Evolutionary conservation across 2,797 vertebrate genomes (phyloP).

Genomic region (Nyctalus aviator): DNA sequence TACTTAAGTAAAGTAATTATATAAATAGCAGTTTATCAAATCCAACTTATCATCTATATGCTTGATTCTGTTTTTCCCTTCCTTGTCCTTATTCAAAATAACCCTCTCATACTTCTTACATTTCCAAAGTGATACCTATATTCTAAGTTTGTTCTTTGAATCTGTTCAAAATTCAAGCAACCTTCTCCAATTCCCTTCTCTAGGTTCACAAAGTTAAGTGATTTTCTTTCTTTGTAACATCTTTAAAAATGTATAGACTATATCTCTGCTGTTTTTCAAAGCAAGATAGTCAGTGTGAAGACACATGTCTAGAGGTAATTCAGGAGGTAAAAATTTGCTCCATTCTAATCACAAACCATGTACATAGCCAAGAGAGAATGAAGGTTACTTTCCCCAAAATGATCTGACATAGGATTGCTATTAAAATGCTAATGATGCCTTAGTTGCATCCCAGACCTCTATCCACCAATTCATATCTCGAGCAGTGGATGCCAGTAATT

Average conservation of each 20-base stretch:
- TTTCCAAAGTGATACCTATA: neutral
- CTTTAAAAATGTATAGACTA: neutral
- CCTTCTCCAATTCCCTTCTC: neutral
- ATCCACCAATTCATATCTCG: neutral
- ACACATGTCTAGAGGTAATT: neutral
- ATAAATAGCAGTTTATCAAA: neutral
- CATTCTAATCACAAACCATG: neutral
- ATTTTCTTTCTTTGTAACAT: neutral
- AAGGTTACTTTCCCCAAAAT: neutral
- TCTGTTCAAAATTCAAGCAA: neutral
- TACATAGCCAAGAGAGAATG: neutral
- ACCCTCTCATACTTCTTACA: neutral
- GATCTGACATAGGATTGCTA: neutral
- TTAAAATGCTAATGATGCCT: neutral
- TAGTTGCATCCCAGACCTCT: neutral
- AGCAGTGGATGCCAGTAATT: neutral
- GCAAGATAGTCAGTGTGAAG: neutral
- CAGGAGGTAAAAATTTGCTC: neutral
- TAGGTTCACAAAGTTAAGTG: neutral
- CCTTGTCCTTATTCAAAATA: neutral
- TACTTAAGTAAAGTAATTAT: neutral
- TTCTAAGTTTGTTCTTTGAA: neutral
- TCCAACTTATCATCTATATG: neutral
- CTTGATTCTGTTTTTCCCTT: neutral
- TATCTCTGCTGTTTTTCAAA: neutral